phyloP scores from a whole-genome alignment of 1,140 invertebrate genomes.

The Kradibia gibbosae region DNA sequence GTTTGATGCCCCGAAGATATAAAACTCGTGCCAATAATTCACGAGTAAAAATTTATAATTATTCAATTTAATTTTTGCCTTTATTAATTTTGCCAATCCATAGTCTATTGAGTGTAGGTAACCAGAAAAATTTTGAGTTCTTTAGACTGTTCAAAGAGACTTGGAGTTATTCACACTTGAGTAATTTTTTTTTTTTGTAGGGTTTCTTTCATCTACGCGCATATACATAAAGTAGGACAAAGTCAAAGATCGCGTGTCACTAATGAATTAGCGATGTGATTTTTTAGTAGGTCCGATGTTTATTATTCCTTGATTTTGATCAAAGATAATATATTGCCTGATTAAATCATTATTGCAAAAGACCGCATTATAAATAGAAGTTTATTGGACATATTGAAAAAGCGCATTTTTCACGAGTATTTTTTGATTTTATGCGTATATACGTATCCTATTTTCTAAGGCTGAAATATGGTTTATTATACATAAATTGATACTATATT shows the following conservation, averaged over 20 bases:
- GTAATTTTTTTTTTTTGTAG: neutral
- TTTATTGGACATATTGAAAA: neutral
- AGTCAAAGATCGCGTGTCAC: neutral
- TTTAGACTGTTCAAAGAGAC: neutral
- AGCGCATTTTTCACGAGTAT: neutral
- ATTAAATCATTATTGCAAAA: neutral
- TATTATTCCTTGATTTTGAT: neutral
- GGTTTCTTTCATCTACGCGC: conserved; percentile 17
- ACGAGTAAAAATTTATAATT: neutral
- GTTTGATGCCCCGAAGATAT: neutral
- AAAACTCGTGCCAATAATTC: neutral
- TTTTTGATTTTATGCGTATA: neutral
- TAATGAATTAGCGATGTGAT: conserved; percentile 18
- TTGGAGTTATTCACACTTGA: neutral
- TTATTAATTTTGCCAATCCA: neutral
- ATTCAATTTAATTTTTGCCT: neutral
- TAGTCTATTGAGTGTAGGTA: neutral
- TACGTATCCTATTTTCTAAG: neutral
- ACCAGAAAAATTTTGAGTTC: neutral
- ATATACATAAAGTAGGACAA: conserved; percentile 4
- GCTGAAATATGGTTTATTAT: neutral
- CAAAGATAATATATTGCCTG: neutral
- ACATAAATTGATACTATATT: too few relatives aligned
- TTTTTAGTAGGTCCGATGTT: neutral
- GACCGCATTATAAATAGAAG: neutral